phyloP scores from a whole-genome alignment of 2,888 invertebrate species.

The Stenodera caucasica region DNA sequence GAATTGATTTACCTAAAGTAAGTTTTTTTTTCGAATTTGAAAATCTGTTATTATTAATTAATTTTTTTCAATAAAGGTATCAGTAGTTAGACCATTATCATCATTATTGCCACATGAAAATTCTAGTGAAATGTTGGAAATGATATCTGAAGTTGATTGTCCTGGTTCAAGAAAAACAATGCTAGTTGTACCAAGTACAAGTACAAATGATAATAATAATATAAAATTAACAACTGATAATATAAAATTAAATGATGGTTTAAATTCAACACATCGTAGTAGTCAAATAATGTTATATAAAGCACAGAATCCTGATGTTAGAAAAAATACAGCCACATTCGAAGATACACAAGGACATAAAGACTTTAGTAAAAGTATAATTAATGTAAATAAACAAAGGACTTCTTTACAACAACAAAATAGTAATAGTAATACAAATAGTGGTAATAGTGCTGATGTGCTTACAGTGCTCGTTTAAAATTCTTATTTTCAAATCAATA shows the following conservation, averaged over 20 bases:
- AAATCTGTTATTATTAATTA: not conserved
- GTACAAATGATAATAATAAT: slow-evolving; percentile 46
- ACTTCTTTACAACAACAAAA: slow-evolving; percentile 51
- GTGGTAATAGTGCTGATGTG: slow-evolving; percentile 53
- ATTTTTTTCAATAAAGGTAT: not conserved
- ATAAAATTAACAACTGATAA: slow-evolving; percentile 46
- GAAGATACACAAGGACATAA: slow-evolving; percentile 64
- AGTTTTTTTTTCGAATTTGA: slow-evolving; percentile 31
- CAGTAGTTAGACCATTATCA: slow-evolving; percentile 53
- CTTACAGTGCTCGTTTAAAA: slow-evolving; percentile 61
- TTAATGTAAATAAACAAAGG: slow-evolving; percentile 60
- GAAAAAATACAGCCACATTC: slow-evolving; percentile 75
- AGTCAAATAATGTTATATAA: slow-evolving; percentile 75
- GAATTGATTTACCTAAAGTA: slow-evolving; percentile 55
- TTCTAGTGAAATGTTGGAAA: slow-evolving; percentile 66
- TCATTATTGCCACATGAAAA: slow-evolving; percentile 55
- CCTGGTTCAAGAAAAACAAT: slow-evolving; percentile 54
- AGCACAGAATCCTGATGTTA: slow-evolving; percentile 81
- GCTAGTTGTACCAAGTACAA: slow-evolving; percentile 56
- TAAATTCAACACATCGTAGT: slow-evolving; percentile 58
- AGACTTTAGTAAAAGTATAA: slow-evolving; percentile 77
- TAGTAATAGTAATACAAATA: slow-evolving; percentile 42
- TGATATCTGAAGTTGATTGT: slow-evolving; percentile 62
- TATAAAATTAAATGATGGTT: slow-evolving; percentile 47
- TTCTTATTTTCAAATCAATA: slow-evolving; percentile 1